Evolutionary conservation across 2,113 vertebrate species (phyloP).

Genomic region (Psittacara wagleri): DNA sequence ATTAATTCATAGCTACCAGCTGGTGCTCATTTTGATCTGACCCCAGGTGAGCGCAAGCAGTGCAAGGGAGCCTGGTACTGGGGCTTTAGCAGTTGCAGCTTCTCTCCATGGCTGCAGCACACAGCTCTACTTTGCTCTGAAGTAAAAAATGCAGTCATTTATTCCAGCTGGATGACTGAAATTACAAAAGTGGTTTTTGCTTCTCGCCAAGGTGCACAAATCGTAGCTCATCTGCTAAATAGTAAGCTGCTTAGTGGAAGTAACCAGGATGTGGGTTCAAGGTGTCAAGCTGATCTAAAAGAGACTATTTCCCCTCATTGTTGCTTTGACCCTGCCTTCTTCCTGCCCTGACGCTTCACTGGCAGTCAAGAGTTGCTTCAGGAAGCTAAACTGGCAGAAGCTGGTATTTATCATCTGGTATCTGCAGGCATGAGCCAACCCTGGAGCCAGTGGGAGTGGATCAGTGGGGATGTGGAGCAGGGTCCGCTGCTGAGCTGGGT

Average conservation of each 20-base stretch:
- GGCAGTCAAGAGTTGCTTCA: background rate
- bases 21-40: accelerated
- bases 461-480: accelerated
- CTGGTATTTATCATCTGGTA: accelerated
- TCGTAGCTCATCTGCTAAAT: background rate
- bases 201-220: accelerated
- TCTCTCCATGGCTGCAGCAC: background rate
- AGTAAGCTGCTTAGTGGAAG: background rate
- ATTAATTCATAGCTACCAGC: background rate
- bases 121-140: background rate
- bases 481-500: background rate
- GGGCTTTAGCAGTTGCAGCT: background rate
- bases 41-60: background rate
- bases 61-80: accelerated
- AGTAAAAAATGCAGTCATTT: accelerated
- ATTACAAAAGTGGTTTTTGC: accelerated
- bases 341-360: background rate
- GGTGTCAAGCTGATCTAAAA: background rate
- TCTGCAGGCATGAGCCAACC: background rate
- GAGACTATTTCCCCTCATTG: background rate
- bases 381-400: background rate
- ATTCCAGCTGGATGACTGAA: background rate
- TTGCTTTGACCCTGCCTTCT: background rate
- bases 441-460: background rate
- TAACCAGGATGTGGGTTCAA: background rate